phyloP scores from a whole-genome alignment of 2,113 vertebrate species.

The Micronisus gabar region DNA sequence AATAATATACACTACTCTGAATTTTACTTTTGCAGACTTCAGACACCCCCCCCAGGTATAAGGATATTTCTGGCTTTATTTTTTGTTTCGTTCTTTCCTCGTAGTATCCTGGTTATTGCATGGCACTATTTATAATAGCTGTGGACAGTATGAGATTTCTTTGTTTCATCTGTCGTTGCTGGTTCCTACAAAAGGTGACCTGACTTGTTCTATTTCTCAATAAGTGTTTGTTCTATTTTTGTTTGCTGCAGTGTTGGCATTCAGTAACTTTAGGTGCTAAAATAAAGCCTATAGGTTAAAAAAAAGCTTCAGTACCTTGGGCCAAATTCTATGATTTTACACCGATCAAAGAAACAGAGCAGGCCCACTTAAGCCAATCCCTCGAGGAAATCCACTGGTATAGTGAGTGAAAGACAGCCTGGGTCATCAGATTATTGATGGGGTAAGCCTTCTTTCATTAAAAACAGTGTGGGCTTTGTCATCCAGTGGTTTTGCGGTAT shows the following conservation, averaged over 20 bases:
- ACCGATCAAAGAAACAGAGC: background rate
- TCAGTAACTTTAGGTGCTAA: background rate
- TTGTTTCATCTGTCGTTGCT: slow-evolving; percentile 11
- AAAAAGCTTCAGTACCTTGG: background rate
- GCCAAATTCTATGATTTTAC: background rate
- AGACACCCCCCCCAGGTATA: background rate
- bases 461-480: background rate
- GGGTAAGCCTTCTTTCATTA: background rate
- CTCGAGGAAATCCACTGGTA: background rate
- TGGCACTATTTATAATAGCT: background rate
- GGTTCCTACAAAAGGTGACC: background rate
- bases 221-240: background rate
- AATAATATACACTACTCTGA: slow-evolving; percentile 22
- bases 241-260: background rate
- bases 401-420: background rate
- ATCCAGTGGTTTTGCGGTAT: background rate
- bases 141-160: background rate
- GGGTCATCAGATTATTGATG: background rate
- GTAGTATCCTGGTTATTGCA: background rate
- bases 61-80: background rate
- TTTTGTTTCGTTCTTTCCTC: background rate
- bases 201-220: background rate
- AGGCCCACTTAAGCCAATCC: background rate
- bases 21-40: background rate
- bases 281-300: background rate